Conservation (phyloP, 2,888 invertebrate genomes). For the Drosophila seclusa region DNA sequence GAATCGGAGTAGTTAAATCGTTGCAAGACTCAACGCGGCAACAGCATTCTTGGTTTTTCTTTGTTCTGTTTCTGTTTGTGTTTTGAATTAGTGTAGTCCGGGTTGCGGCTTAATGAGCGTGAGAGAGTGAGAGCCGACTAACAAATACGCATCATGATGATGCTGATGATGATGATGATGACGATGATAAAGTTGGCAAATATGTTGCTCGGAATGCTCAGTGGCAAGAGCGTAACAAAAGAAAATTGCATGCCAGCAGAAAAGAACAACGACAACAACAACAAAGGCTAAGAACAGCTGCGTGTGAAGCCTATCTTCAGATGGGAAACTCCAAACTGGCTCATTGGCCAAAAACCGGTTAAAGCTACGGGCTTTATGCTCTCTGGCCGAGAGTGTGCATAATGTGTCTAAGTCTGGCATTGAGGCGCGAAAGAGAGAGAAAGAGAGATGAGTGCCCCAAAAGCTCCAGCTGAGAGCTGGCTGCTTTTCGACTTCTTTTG, state of each 20-base stretch:
- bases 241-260: conserved; percentile 61
- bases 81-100: neutral
- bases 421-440: neutral
- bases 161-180: conserved; percentile 19
- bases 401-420: conserved; percentile 29
- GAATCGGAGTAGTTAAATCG: neutral
- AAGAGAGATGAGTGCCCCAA: neutral
- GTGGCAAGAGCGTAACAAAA: conserved; percentile 49
- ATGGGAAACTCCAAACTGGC: conserved; percentile 9
- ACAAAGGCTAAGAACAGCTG: conserved; percentile 26
- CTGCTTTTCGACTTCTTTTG: neutral
- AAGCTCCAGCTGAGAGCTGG: conserved; percentile 1
- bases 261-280: conserved; percentile 6
- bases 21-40: neutral
- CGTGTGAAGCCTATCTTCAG: conserved; percentile 31
- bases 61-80: neutral
- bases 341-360: conserved; percentile 32
- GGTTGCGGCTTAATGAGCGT: conserved; percentile 39
- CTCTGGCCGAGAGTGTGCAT: conserved; percentile 20
- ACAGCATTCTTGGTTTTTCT: neutral
- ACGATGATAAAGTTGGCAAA: conserved; percentile 27
- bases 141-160: conserved; percentile 36
- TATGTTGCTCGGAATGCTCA: conserved; percentile 29
- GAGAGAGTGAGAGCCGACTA: conserved; percentile 50
- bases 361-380: conserved; percentile 11